Conservation (phyloP, 2,113 vertebrate genomes). For the Psittacus erithacus region DNA sequence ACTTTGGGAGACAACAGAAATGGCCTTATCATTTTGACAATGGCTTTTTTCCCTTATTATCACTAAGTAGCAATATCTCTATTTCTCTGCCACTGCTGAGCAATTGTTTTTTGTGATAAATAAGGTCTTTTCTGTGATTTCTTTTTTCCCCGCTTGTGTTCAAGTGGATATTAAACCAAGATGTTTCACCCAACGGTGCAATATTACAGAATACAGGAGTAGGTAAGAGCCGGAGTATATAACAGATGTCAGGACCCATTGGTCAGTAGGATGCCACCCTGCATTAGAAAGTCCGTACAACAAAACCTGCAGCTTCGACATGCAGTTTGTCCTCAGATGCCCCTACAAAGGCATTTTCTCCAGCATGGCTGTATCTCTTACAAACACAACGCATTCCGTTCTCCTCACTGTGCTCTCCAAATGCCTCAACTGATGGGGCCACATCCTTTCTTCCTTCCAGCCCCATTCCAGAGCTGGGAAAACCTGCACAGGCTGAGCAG, state of each 20-base stretch:
- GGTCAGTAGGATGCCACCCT: background rate
- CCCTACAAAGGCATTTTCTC: background rate
- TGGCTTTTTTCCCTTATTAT: constrained; percentile 68
- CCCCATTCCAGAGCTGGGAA: background rate
- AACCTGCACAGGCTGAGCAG: background rate
- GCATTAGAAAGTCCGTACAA: background rate
- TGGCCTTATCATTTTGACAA: constrained; percentile 72
- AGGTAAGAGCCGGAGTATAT: background rate
- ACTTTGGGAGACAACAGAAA: constrained; percentile 70
- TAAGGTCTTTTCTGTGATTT: constrained; percentile 31
- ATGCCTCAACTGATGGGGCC: background rate
- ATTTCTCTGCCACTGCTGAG: constrained; percentile 36
- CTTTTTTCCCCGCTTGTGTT: constrained; percentile 11
- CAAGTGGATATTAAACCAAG: constrained; percentile 28
- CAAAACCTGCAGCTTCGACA: background rate
- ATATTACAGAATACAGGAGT: background rate
- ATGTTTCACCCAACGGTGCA: background rate
- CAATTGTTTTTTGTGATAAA: constrained; percentile 64
- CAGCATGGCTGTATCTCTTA: background rate
- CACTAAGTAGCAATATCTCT: constrained; percentile 66
- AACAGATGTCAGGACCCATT: background rate
- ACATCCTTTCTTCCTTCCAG: background rate
- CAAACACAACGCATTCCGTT: background rate
- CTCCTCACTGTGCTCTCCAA: background rate
- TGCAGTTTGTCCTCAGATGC: background rate